Evolutionary conservation across 1,140 invertebrate species (phyloP).

Genomic region (Apis dorsata): DNA sequence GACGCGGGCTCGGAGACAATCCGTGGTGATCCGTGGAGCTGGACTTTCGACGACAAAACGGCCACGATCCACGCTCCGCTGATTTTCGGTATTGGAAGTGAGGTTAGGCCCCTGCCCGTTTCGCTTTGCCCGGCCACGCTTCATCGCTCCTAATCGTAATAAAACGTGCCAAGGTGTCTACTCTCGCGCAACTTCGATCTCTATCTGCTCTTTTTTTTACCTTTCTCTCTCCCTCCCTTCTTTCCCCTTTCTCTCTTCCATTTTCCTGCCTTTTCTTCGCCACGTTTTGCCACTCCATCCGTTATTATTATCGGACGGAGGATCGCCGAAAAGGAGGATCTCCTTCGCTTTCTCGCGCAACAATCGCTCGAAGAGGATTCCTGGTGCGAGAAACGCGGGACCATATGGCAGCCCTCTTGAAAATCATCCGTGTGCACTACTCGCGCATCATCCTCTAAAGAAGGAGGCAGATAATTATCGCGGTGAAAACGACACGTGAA

Average conservation of each 20-base stretch:
- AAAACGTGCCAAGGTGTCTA: slow-evolving; percentile 78
- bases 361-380: slow-evolving; percentile 23
- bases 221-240: slow-evolving; percentile 1
- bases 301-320: not conserved
- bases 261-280: not conserved
- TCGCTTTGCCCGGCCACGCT: slow-evolving; percentile 70
- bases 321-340: not conserved
- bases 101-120: slow-evolving; percentile 62
- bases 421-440: slow-evolving; percentile 44
- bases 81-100: slow-evolving; percentile 75
- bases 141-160: slow-evolving; percentile 78
- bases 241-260: not conserved
- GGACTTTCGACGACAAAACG: slow-evolving; percentile 59
- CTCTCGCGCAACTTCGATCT: slow-evolving; percentile 73
- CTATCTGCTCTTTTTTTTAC: slow-evolving; percentile 64
- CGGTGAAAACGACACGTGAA: not conserved
- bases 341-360: slow-evolving; percentile 19
- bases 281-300: slow-evolving; percentile 8
- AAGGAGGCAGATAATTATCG: slow-evolving; percentile 59
- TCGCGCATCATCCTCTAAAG: slow-evolving; percentile 37
- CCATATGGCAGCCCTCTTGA: slow-evolving; percentile 59
- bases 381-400: slow-evolving; percentile 49
- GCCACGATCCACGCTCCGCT: slow-evolving; percentile 71
- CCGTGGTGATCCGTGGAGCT: slow-evolving; percentile 12
- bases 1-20: slow-evolving; percentile 62